A percentile compares a stretch with the other conserved stretches of the same genome.
These are phyloP conservation scores for Pontoporia blainvillei DNA, from an alignment of 2,113 vertebrate species.

Conservation along the genomic window DNA sequence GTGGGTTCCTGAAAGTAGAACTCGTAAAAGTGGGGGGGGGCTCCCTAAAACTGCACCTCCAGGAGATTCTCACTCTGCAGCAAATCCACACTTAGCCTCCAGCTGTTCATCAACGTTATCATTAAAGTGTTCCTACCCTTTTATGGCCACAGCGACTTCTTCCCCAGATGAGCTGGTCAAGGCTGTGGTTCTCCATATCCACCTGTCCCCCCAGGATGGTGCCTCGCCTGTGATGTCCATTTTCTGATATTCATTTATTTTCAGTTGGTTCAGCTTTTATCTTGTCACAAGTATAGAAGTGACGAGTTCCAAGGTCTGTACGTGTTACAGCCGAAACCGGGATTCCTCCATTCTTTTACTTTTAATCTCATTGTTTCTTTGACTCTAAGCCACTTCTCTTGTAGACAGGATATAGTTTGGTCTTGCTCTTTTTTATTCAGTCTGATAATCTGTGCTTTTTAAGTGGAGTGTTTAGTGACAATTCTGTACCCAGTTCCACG, in stretches of 20 bases:
- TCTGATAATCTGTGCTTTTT: neutral
- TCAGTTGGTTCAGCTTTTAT: neutral
- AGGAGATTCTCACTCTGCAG: neutral
- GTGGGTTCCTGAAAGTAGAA: neutral
- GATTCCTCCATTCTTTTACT: neutral
- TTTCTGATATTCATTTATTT: conserved; percentile 2
- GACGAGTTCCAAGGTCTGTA: neutral
- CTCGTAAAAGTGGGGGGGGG: too few species aligned
- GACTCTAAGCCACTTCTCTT: neutral
- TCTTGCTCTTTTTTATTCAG: neutral
- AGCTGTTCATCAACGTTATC: neutral
- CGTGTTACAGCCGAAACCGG: neutral
- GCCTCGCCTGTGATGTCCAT: neutral
- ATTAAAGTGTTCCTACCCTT: neutral
- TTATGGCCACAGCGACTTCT: neutral
- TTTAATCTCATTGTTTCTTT: neutral
- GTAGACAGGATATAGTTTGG: neutral
- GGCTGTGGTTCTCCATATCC: neutral
- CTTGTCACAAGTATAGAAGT: neutral
- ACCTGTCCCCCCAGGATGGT: neutral
- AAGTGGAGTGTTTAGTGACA: neutral
- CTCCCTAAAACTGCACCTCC: neutral
- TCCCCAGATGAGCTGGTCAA: too few species aligned
- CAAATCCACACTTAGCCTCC: neutral
- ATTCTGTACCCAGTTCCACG: neutral